Conservation (phyloP, 1,140 invertebrate species). For the Hycleus cichorii region DNA sequence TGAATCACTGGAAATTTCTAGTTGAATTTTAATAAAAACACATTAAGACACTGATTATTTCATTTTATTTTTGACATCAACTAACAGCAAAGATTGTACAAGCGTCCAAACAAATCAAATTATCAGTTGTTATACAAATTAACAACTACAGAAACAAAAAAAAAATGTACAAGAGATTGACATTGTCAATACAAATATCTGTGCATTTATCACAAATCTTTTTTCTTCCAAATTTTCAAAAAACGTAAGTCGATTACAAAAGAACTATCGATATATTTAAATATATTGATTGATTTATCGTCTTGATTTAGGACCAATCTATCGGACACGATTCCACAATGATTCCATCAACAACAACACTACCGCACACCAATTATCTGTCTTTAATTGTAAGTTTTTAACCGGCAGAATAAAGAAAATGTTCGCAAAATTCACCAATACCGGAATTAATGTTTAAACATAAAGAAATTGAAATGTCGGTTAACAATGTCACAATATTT, state of each 20-base stretch:
- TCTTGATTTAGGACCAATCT: not conserved
- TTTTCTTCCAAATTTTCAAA: not conserved
- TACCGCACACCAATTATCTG: too few relatives aligned
- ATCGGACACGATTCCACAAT: not conserved
- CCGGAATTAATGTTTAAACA: too few relatives aligned
- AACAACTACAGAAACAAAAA: constrained; percentile 26
- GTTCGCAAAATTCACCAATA: too few relatives aligned
- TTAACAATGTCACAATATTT: constrained; percentile 4
- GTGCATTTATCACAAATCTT: constrained; percentile 31
- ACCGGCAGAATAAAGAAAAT: too few relatives aligned
- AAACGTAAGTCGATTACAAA: not conserved
- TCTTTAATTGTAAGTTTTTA: too few relatives aligned
- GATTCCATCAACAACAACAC: too few relatives aligned
- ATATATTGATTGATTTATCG: too few relatives aligned
- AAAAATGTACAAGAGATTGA: constrained; percentile 35
- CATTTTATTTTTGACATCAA: constrained; percentile 37
- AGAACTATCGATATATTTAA: too few relatives aligned
- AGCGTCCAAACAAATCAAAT: constrained; percentile 31
- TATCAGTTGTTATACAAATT: constrained; percentile 34
- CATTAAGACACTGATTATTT: constrained; percentile 16
- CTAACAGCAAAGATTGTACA: constrained; percentile 39
- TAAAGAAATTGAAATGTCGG: not conserved
- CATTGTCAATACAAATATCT: constrained; percentile 39
- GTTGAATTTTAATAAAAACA: too few relatives aligned
- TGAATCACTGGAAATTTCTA: too few relatives aligned